These are phyloP conservation scores for Hoplostethus mediterraneus DNA, from an alignment of 2,797 vertebrate species.

Conservation along the genomic window DNA sequence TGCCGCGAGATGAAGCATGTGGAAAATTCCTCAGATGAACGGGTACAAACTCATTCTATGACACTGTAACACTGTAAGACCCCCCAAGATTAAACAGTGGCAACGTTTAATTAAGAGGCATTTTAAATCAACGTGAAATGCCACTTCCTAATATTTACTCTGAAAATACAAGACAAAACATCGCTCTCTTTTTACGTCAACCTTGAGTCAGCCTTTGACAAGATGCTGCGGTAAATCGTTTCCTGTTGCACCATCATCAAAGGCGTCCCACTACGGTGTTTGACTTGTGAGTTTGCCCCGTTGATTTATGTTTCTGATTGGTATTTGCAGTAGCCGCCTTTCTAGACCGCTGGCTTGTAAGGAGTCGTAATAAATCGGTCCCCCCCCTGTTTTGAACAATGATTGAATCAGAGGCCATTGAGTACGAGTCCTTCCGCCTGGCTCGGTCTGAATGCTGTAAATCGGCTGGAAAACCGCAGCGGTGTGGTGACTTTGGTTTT, in stretches of 20 bases:
- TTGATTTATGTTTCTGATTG: slow-evolving; percentile 27
- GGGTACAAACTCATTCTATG: slow-evolving; percentile 34
- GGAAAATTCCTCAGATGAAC: slow-evolving; percentile 62
- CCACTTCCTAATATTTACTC: slow-evolving; percentile 32
- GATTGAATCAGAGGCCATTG: slow-evolving; percentile 16
- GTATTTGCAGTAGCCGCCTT: slow-evolving; percentile 21
- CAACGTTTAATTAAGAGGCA: slow-evolving; percentile 25
- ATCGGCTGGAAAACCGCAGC: not conserved
- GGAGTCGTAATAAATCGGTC: slow-evolving; percentile 32
- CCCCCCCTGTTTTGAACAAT: slow-evolving; percentile 15
- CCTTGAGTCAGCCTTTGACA: slow-evolving; percentile 22
- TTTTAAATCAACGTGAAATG: slow-evolving; percentile 40
- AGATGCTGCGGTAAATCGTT: slow-evolving; percentile 22
- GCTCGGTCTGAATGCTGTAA: slow-evolving; percentile 31
- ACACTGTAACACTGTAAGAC: slow-evolving; percentile 1
- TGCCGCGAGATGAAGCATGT: slow-evolving; percentile 28
- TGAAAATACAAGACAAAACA: slow-evolving; percentile 10
- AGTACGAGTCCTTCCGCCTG: slow-evolving; percentile 1
- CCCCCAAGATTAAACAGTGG: slow-evolving; percentile 41
- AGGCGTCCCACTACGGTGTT: slow-evolving; percentile 8
- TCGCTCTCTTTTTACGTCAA: slow-evolving; percentile 4
- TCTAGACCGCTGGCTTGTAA: slow-evolving; percentile 4
- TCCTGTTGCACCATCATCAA: slow-evolving; percentile 7
- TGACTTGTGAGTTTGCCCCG: slow-evolving; percentile 18
- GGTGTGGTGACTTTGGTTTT: not conserved